Percentiles rank a stretch among this genome's conserved stretches.
Evolutionary conservation across 2,797 vertebrate genomes (phyloP).

Genomic region (Onychomys leucogaster): DNA sequence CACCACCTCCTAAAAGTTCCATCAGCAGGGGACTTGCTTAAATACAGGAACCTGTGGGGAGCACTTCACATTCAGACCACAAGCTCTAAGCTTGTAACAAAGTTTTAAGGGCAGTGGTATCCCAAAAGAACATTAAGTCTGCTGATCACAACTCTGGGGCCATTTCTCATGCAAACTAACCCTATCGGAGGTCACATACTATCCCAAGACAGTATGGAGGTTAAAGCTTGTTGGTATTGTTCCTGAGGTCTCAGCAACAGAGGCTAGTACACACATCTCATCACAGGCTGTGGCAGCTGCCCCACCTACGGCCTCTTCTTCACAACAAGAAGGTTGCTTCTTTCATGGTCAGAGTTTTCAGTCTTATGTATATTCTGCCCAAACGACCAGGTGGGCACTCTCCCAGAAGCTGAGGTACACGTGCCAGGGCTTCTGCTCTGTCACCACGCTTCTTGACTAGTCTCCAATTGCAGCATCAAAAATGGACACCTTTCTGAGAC

Average conservation of each 20-base stretch:
- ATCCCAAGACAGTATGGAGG: neutral
- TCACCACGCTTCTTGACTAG: neutral
- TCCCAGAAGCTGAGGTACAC: neutral
- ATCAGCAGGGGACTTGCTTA: neutral
- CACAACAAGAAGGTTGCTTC: neutral
- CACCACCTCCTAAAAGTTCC: neutral
- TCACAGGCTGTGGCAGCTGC: constrained; percentile 7
- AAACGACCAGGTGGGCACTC: neutral
- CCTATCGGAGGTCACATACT: neutral
- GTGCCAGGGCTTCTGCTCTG: neutral
- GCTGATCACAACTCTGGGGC: neutral
- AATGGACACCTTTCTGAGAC: neutral
- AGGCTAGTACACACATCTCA: neutral
- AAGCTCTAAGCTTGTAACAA: constrained; percentile 11
- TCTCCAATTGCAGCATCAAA: constrained; percentile 40
- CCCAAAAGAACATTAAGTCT: neutral
- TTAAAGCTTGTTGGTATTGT: constrained; percentile 1
- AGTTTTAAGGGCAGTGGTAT: neutral
- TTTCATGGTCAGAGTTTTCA: constrained; percentile 37
- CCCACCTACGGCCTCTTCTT: neutral
- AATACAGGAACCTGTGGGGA: neutral
- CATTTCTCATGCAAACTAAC: constrained; percentile 47
- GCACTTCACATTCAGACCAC: neutral
- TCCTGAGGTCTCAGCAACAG: neutral
- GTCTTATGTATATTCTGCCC: neutral